phyloP scores from a whole-genome alignment of 2,888 invertebrate species.

The Heliconius charithonia region DNA sequence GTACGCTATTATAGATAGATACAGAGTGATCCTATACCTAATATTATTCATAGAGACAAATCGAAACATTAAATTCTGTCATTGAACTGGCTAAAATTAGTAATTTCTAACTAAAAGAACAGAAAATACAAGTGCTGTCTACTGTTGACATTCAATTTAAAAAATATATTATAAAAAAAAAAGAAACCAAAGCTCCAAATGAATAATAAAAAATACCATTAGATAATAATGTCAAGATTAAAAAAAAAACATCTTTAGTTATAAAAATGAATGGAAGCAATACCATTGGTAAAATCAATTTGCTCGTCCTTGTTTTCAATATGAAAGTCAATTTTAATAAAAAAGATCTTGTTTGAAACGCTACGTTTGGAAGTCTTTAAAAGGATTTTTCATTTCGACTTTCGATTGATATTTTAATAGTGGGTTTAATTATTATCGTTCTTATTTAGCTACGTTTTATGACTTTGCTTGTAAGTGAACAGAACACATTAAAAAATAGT shows the following conservation, averaged over 20 bases:
- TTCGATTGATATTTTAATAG: conserved; percentile 9
- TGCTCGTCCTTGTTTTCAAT: conserved; percentile 25
- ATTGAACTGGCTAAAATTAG: too few relatives aligned
- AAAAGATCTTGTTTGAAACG: conserved; percentile 24
- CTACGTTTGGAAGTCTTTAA: conserved; percentile 8
- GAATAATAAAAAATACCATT: background rate
- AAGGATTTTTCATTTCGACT: conserved; percentile 18
- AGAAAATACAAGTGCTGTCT: too few relatives aligned
- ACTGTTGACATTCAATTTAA: too few relatives aligned
- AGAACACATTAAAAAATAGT: too few relatives aligned
- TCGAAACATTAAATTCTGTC: too few relatives aligned
- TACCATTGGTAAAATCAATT: conserved; percentile 20
- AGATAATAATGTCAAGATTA: conserved; percentile 1
- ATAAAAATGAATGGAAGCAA: conserved; percentile 21
- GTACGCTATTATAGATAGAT: too few relatives aligned
- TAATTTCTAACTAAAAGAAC: too few relatives aligned
- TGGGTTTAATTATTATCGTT: conserved; percentile 6
- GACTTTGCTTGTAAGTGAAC: background rate
- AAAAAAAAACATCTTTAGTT: conserved; percentile 5
- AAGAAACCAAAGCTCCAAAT: background rate
- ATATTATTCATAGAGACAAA: too few relatives aligned
- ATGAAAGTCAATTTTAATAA: conserved; percentile 27
- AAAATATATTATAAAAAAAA: background rate
- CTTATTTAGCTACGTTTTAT: background rate
- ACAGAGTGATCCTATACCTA: too few relatives aligned